phyloP scores from a whole-genome alignment of 2,797 vertebrate species.

The Hippopotamyrus pictus region DNA sequence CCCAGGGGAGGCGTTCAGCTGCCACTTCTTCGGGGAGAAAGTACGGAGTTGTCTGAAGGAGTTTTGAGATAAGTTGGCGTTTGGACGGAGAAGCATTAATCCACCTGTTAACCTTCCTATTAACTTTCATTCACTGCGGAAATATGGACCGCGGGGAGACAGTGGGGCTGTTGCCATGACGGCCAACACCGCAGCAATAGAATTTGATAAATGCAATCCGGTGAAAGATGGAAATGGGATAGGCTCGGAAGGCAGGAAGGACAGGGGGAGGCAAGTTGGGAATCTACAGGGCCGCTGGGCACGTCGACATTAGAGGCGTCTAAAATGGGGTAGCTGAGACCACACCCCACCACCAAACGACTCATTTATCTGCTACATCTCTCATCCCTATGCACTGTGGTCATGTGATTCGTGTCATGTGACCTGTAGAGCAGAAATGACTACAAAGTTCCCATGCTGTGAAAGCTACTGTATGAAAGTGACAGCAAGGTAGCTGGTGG shows the following conservation, averaged over 20 bases:
- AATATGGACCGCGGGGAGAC: constrained; percentile 3
- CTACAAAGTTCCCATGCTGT: constrained; percentile 37
- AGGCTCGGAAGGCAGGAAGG: constrained; percentile 20
- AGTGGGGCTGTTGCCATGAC: constrained; percentile 1
- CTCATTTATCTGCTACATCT: background rate
- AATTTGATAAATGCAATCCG: constrained; percentile 30
- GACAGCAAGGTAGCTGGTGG: constrained; percentile 57
- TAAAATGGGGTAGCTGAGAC: background rate
- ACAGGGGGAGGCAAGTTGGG: constrained; percentile 6
- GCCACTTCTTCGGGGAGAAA: constrained; percentile 45
- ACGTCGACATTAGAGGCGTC: background rate
- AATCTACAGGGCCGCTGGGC: background rate
- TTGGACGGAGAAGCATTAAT: constrained; percentile 33
- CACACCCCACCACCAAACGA: background rate
- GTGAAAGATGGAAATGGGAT: constrained; percentile 5
- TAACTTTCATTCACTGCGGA: constrained; percentile 11
- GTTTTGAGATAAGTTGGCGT: constrained; percentile 43
- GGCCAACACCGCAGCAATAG: constrained; percentile 16
- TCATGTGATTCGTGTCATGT: background rate
- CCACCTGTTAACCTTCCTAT: constrained; percentile 18
- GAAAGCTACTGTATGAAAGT: constrained; percentile 59
- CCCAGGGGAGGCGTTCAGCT: constrained; percentile 56
- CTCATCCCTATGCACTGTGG: background rate
- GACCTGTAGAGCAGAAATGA: background rate
- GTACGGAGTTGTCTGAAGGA: constrained; percentile 43